Conservation (phyloP, 2,888 invertebrate species). For the Hylaea fasciaria region DNA sequence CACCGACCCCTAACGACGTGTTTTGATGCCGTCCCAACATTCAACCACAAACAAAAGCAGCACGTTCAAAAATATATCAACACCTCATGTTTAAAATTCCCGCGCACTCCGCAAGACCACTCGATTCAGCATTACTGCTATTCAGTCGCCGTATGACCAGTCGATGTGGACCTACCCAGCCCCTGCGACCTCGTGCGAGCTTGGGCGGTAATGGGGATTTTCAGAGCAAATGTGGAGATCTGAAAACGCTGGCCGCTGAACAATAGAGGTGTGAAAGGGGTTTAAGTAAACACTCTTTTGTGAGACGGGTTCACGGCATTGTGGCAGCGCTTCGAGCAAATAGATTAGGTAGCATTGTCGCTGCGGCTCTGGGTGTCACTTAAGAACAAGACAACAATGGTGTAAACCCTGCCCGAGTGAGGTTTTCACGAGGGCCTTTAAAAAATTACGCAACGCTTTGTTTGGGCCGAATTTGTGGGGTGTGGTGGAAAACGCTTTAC, state of each 20-base stretch:
- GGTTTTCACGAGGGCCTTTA: slow-evolving; percentile 41
- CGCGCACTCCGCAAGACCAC: slow-evolving; percentile 63
- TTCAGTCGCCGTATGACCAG: slow-evolving; percentile 60
- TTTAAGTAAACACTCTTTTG: slow-evolving; percentile 83
- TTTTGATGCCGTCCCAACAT: slow-evolving; percentile 31
- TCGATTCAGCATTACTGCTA: slow-evolving; percentile 71
- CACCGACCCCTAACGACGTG: slow-evolving; percentile 25
- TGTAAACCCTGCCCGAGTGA: slow-evolving; percentile 38
- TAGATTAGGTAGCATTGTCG: slow-evolving; percentile 77
- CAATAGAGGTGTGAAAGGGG: slow-evolving; percentile 83
- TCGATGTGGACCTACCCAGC: slow-evolving; percentile 47
- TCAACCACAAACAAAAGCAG: slow-evolving; percentile 45
- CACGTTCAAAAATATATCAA: slow-evolving; percentile 53
- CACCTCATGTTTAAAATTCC: slow-evolving; percentile 69
- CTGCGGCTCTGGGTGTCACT: slow-evolving; percentile 55
- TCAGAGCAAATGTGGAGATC: slow-evolving; percentile 51
- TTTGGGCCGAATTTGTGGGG: slow-evolving; percentile 23
- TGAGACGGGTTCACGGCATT: slow-evolving; percentile 70
- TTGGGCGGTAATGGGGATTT: slow-evolving; percentile 42
- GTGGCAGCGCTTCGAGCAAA: slow-evolving; percentile 77
- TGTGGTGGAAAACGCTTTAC: neutral
- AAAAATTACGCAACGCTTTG: slow-evolving; percentile 37
- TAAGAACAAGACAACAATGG: slow-evolving; percentile 49
- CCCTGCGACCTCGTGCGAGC: slow-evolving; percentile 36
- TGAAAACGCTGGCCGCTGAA: slow-evolving; percentile 57